phyloP scores from a whole-genome alignment of 2,797 vertebrate species.

The Prionace glauca region DNA sequence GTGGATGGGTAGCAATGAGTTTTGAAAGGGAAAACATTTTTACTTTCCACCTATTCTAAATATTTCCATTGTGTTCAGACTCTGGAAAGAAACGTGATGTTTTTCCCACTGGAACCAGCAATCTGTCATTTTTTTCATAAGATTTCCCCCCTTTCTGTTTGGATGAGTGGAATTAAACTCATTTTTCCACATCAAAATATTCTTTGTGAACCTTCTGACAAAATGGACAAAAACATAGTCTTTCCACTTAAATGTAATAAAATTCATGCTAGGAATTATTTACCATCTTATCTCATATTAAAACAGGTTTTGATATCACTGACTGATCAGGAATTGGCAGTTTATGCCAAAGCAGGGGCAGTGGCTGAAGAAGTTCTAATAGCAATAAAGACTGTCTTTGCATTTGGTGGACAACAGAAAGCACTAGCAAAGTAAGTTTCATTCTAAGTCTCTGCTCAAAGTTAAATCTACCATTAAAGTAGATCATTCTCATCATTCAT shows the following conservation, averaged over 20 bases:
- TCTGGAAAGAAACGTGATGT: no score
- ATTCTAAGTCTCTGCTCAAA: not conserved
- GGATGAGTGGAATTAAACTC: not conserved
- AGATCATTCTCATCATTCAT: not conserved
- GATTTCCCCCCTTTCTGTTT: not conserved
- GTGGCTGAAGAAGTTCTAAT: constrained; percentile 70
- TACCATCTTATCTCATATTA: constrained; percentile 28
- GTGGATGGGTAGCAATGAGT: no score
- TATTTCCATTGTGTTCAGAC: no score
- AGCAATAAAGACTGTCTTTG: constrained; percentile 67
- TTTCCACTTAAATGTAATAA: not conserved
- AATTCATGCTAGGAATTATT: not conserved
- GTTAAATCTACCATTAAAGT: not conserved
- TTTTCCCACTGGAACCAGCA: no score
- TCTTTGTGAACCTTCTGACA: not conserved
- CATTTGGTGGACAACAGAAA: constrained; percentile 67
- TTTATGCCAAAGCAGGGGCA: constrained; percentile 69
- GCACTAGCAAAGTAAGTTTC: constrained; percentile 58
- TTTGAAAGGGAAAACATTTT: no score
- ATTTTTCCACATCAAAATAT: not conserved
- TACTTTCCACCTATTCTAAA: no score
- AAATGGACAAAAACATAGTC: not conserved
- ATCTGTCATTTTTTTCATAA: no score
- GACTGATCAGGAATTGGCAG: constrained; percentile 59
- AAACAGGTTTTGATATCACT: constrained; percentile 60